phyloP scores from a whole-genome alignment of 37 sponge, comb jelly and placozoan genomes.

The Mnemiopsis leidyi region DNA sequence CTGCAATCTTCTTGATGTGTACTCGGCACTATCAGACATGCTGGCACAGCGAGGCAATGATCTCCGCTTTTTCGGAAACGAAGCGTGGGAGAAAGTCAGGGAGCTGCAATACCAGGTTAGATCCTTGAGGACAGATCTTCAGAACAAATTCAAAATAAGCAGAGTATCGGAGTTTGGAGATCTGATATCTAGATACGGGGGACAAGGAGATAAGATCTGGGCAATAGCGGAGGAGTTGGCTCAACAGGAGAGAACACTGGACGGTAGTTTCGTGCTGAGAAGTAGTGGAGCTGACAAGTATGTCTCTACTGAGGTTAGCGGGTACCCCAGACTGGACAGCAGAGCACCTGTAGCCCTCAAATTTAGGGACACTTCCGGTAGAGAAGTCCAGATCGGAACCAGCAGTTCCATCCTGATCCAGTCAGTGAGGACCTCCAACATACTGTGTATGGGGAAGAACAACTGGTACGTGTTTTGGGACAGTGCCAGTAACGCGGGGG shows the following conservation, averaged over 20 bases:
- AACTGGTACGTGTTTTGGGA: conserved; percentile 12
- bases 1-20: neutral
- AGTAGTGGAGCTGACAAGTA: neutral
- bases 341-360: neutral
- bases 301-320: neutral
- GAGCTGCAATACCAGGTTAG: neutral
- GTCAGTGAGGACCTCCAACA: neutral
- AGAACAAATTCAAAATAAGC: neutral
- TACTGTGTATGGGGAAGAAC: conserved; percentile 21
- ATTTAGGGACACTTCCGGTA: neutral
- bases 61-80: neutral
- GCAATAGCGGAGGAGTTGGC: neutral
- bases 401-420: neutral
- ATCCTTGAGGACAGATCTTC: neutral
- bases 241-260: neutral
- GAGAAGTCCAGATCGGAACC: neutral
- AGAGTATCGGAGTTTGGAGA: neutral
- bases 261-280: neutral
- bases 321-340: neutral
- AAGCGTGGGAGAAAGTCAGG: neutral
- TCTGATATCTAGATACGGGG: neutral
- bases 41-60: neutral
- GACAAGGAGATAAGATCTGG: neutral
- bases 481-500: neutral
- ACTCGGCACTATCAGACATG: neutral